phyloP scores from a whole-genome alignment of 1,140 invertebrate species.

The Aphelinus atriplicis region DNA sequence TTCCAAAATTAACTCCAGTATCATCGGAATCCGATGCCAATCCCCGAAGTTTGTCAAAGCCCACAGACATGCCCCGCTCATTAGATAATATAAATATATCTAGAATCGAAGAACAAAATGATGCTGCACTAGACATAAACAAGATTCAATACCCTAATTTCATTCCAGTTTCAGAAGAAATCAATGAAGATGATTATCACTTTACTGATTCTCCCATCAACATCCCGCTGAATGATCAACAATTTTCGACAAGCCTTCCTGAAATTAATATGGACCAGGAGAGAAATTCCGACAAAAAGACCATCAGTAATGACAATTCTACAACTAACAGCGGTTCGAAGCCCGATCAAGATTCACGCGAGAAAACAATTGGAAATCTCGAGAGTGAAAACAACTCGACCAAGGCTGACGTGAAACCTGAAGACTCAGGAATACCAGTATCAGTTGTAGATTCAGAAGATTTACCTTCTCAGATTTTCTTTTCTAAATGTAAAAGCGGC shows the following conservation, averaged over 20 bases:
- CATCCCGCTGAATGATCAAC: constrained; percentile 25
- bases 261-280: neutral
- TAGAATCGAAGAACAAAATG: neutral
- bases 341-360: neutral
- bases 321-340: too few relatives aligned
- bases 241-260: constrained; percentile 2
- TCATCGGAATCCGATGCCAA: constrained; percentile 10
- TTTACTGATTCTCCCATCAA: constrained; percentile 41
- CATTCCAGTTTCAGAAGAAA: constrained; percentile 60
- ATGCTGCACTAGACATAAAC: neutral
- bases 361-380: neutral
- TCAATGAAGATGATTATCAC: constrained; percentile 45
- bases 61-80: constrained; percentile 14
- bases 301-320: too few relatives aligned
- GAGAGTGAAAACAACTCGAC: too few relatives aligned
- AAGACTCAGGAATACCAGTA: constrained; percentile 14
- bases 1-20: constrained; percentile 24
- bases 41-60: neutral
- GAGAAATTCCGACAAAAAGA: neutral
- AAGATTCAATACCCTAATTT: constrained; percentile 49
- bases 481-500: constrained; percentile 68
- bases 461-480: constrained; percentile 38
- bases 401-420: neutral
- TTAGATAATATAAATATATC: constrained; percentile 7
- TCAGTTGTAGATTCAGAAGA: neutral